Percentiles rank a stretch among this genome's conserved stretches.
Conservation (phyloP, 2,888 invertebrate genomes). For the Tetanocera ferruginea region DNA sequence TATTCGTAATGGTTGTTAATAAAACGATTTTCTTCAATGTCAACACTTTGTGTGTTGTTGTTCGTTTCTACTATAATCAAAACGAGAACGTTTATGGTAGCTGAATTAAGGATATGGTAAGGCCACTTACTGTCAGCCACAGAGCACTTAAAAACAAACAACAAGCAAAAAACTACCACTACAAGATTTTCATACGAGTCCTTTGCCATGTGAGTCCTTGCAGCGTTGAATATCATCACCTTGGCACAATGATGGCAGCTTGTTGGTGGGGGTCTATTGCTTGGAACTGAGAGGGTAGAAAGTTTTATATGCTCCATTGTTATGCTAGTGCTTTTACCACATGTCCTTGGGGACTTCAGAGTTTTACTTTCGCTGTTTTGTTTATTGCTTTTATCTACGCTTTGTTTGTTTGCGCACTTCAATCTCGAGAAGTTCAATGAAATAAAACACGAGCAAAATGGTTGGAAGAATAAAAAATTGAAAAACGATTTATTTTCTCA, state of each 20-base stretch:
- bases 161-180: too few species aligned
- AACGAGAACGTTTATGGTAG: too few species aligned
- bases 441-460: constrained; percentile 45
- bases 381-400: background rate
- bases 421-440: constrained; percentile 37
- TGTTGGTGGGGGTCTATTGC: background rate
- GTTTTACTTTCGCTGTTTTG: background rate
- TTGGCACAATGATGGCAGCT: background rate
- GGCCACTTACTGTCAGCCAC: too few species aligned
- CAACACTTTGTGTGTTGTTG: too few species aligned
- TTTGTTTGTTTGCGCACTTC: constrained; percentile 4
- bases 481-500: constrained; percentile 64
- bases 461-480: constrained; percentile 26
- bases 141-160: too few species aligned
- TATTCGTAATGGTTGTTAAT: too few species aligned
- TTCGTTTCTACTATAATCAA: too few species aligned
- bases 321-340: background rate
- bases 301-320: background rate
- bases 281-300: background rate
- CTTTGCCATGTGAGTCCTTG: too few species aligned
- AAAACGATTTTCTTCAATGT: too few species aligned
- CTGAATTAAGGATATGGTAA: too few species aligned
- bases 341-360: constrained; percentile 4
- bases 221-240: too few species aligned
- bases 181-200: too few species aligned